phyloP scores from a whole-genome alignment of 2,888 invertebrate species.

The Heterodera filipjevi region DNA sequence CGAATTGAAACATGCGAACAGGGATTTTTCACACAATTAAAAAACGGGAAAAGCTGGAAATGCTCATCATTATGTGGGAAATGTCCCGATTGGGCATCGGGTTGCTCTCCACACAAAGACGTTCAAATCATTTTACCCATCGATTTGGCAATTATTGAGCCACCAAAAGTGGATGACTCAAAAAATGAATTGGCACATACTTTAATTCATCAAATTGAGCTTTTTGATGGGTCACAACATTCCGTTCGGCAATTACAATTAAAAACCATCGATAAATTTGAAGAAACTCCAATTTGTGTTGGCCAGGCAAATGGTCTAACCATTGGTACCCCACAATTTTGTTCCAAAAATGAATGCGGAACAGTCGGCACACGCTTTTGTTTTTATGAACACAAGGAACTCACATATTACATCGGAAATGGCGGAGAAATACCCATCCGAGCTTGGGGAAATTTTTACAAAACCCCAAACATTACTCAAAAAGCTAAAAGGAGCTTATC shows the following conservation, averaged over 20 bases:
- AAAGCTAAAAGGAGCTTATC: neutral
- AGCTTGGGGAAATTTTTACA: neutral
- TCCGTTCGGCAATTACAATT: too few species aligned
- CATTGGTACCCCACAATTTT: neutral
- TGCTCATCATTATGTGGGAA: neutral
- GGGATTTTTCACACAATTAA: neutral
- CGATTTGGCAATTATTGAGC: neutral
- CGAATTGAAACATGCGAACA: constrained; percentile 10
- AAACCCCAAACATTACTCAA: neutral
- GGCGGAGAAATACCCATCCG: neutral
- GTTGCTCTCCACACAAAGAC: neutral
- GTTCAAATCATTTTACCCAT: neutral
- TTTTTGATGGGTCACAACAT: too few species aligned
- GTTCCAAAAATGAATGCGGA: constrained; percentile 5
- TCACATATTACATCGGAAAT: constrained; percentile 5
- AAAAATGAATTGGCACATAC: neutral
- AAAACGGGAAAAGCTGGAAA: neutral
- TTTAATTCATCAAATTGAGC: too few species aligned
- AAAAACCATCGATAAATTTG: constrained; percentile 11
- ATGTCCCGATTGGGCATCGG: constrained; percentile 3
- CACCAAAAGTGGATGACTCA: neutral
- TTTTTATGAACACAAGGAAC: constrained; percentile 1
- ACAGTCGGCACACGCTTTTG: constrained; percentile 13
- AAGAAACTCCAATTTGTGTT: neutral
- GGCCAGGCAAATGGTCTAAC: neutral